Base-by-base conservation (phyloP, 2,797 vertebrate genomes). In the Toxotes lorentzi region DNA sequence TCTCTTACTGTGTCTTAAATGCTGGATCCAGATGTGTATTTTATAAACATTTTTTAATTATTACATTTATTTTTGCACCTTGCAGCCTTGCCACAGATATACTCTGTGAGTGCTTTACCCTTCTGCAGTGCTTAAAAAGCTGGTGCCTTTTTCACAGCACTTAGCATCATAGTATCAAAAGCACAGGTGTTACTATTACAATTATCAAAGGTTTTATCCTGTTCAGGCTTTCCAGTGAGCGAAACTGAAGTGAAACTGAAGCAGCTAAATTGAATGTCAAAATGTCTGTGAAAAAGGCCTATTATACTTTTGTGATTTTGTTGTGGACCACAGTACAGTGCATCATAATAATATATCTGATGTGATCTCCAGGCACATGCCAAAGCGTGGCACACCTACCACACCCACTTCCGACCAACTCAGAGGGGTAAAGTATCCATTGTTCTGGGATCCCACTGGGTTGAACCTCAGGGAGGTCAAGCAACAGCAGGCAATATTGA, bases 361-460 rank as follows among this genome's bases (percentile, higher is more conserved):
- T 91, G 76, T 88, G 81, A 74, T 92, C 91, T 67, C 3, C 91
- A 99, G 98, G 98, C 98, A 71, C 98, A 99, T 23, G 96, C 97
- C 16, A 95, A 95, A 92, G 96, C 95, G 32, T 99, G 97, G 97
- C 97, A 97, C 82, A 94, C 91, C 76, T 99, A 99, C 85, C 77
- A 97, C 88, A 81, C 60, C 14, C 84, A 79, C 57, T 99, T 98
- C 89, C 94, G 97, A 0, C 90, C 94, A 0, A 75, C 80, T 61
- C 98, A 99, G 92, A 94, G 90, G 41, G 98, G 98, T 2, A 90
- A 92, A 84, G 60, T 99, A 41, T 99, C 98, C 19, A 95, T 99
- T 78, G 97, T 96, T 0, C 57, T 99, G 87, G 98, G 97, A 77
- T 97, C 98, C 50, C 97, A 99, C 68, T 99, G 98, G 98, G 95